Conservation (phyloP, 2,797 vertebrate species). For the Sebastes umbrosus region DNA sequence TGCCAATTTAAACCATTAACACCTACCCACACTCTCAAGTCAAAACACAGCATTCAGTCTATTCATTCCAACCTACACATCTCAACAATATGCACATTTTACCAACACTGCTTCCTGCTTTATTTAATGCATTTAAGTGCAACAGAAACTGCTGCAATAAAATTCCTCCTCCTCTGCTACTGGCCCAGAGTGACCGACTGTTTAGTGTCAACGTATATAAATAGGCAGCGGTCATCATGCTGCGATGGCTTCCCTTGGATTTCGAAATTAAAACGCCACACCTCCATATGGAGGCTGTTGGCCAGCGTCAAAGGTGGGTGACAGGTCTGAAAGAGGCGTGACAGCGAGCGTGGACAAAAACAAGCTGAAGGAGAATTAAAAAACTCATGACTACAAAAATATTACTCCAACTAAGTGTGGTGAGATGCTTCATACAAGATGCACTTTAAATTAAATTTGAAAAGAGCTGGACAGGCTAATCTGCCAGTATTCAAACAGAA, state of each 20-base stretch:
- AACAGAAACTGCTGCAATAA: too few relatives aligned
- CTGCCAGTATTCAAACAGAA: background rate
- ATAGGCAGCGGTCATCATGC: background rate
- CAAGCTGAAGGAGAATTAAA: background rate
- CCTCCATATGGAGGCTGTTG: conserved; percentile 29
- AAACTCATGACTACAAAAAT: background rate
- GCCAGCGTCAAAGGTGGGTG: conserved; percentile 1
- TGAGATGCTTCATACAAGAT: background rate
- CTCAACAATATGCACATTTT: background rate
- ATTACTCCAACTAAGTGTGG: background rate
- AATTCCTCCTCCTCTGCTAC: background rate
- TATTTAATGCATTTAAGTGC: too few relatives aligned
- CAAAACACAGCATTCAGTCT: background rate
- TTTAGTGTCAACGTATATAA: background rate
- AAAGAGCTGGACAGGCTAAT: too few relatives aligned
- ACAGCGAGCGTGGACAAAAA: background rate
- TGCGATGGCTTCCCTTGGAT: conserved; percentile 34
- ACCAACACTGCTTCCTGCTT: background rate
- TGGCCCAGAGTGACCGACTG: background rate
- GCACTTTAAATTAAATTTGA: background rate
- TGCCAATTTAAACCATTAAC: background rate
- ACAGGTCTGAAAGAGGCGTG: background rate
- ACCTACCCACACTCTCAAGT: background rate
- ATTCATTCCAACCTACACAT: background rate
- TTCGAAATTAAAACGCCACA: conserved; percentile 52